Base-by-base conservation (phyloP, 2,113 vertebrate species). In the Leucosticte australis region DNA sequence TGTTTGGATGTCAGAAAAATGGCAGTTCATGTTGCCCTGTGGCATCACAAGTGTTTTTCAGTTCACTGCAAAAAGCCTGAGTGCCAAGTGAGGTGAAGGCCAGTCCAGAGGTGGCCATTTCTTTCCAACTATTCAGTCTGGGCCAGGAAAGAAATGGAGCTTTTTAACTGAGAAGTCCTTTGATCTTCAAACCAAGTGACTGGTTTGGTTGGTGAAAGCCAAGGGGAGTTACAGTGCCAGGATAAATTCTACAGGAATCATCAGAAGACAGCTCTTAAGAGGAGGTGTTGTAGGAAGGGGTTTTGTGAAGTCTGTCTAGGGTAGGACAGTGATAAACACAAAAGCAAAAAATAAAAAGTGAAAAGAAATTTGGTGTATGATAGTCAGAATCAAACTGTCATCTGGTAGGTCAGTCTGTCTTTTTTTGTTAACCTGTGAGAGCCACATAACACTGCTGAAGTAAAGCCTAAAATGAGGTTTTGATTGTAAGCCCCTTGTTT, bases 181-280 rank as follows among this genome's bases (percentile, higher is more conserved):
- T 94, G 83, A 85, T 95, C 80, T 91, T 89, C 70, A 89, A 50
- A 91, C 53, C 16, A 42, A 83, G 39, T 78, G 39, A 30, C 75
- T 89, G 26, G n/a, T 68, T 79, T 89, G 60, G 42, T 42, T 85
- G 65, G 75, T 89, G 80, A 81, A 94, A 94, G 90, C 75, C 81
- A 90, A 94, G 47, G 44, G 52, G 13, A 79, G 37, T 77, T 77
- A 6, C 0, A 65, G 59, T 92, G 94, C 87, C 84, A 93, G 79
- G 42, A 79, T 86, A 90, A 89, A 92, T 91, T 85, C 50, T 77
- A 17, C 37, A 50, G 60, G 62, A 94, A 76, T 91, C 81, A 67
- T 75, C 26, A 62, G 49, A 35, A 91, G 49, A 16, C 37, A 59
- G 75, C 67, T 93, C 55, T 69, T 86, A 69, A 69, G 22, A 82